Base-by-base conservation (phyloP, 2,888 invertebrate genomes). In the Autographa gamma region DNA sequence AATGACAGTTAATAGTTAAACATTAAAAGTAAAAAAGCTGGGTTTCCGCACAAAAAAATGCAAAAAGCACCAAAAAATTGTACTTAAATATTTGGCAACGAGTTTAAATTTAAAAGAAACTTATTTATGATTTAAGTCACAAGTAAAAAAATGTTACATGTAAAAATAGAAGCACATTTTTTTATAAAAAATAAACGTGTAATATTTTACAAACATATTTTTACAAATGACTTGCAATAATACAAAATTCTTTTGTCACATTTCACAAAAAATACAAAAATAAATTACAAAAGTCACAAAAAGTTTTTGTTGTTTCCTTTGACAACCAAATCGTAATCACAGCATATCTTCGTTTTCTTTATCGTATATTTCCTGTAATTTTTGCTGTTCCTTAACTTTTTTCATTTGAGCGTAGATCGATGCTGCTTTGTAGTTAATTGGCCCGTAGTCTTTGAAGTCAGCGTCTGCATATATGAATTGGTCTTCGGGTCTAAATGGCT, bases 391-490 rank as follows among this genome's bases (percentile, higher is more conserved):
- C 84, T 96, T 96, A 13, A 96, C 95, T 89, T 97, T 97, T 91
- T 97, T 97, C 95, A 97, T 97, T 85, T 97, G 97, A 73, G 97
- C 97, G 93, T 97, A 97, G 86, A 98, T 97, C 52, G 98, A 98
- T 71, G 98, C 98, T 76, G 97, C 97, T 90, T 98, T 98, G 95
- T 98, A 98, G 95, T 98, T 98, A 91, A 98, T 98, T 62, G 98
- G 98, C 82, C 98, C 98, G 93, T 98, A 98, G 86, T 98, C 98
- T 89, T 97, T 97, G 93, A 98, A 97, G 92, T 98, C 98, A 85
- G 98, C 97, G 92, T 98, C 98, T 74, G 98, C 98, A 93, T 98
- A 98, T 89, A 98, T 98, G 93, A 98, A 96, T 84, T 93, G 93
- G 93, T 98, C 98, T 88, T 97, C 97, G 80, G 98, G 97, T 93